Conservation (phyloP, 2,797 vertebrate species). For the Adelosebastes latens region DNA sequence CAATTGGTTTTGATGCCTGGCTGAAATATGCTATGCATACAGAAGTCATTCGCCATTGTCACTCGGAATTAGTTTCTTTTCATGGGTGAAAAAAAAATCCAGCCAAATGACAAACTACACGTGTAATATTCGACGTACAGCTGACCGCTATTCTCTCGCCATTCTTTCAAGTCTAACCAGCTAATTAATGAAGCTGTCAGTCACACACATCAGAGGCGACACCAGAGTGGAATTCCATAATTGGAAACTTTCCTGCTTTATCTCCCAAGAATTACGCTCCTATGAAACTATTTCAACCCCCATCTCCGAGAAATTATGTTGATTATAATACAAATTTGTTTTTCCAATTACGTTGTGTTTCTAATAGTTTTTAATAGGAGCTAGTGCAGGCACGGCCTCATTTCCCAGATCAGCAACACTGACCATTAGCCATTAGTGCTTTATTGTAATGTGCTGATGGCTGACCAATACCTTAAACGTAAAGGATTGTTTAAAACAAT, state of each 20-base stretch:
- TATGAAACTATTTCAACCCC: slow-evolving; percentile 10
- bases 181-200: slow-evolving; percentile 60
- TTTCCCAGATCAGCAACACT: not conserved
- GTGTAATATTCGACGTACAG: slow-evolving; percentile 8
- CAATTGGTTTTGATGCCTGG: not conserved
- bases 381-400: not conserved
- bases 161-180: slow-evolving; percentile 42
- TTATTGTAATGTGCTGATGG: not conserved
- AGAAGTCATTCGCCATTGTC: not conserved
- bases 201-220: slow-evolving; percentile 23
- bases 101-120: slow-evolving; percentile 23
- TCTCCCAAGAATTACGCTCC: slow-evolving; percentile 12
- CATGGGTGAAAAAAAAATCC: not conserved
- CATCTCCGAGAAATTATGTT: slow-evolving; percentile 10
- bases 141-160: slow-evolving; percentile 26
- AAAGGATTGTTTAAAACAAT: not conserved
- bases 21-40: slow-evolving; percentile 16
- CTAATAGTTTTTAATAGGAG: not conserved
- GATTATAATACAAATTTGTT: slow-evolving; percentile 11
- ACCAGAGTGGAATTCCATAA: slow-evolving; percentile 42
- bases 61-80: slow-evolving; percentile 23
- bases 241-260: slow-evolving; percentile 25
- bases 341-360: not conserved
- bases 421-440: not conserved
- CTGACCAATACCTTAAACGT: not conserved